Evolutionary conservation across 2,888 invertebrate species (phyloP), one percentile per base, ranked within the genome.

Genomic region (Caradrina clavipalpis): DNA sequence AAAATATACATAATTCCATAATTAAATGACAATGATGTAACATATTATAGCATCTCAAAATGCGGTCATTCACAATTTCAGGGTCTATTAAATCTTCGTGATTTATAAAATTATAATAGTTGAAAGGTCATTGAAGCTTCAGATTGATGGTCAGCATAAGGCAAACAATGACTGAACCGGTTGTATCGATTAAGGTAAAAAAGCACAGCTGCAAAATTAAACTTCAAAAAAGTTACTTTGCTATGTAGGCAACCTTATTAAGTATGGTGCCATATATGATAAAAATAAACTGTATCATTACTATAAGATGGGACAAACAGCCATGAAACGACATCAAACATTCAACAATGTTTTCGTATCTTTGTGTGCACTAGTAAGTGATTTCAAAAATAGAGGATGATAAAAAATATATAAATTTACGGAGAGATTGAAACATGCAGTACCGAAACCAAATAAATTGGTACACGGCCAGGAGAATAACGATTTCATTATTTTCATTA

Each of bases 11-110:
- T 51, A 49, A 26, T 3, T 58, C 10, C 11, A 63, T 60, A 63
- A 21, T 58, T 55, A 51, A 59, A 65, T 59, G 10, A 4, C 53
- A 49, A 50, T 79, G 80, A 80, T 70, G 81, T 73, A 84, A 86
- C 60, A 60, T 73, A 69, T 77, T 59, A 70, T 54, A 54, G 49
- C 73, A 69, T 67, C 56, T 81, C 56, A 59, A 61, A 63, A 72
- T 63, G 53, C 66, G 63, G 67, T 72, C 65, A 63, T 67, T 69
- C 51, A 68, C 21, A 61, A 21, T 49, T 69, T 77, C 77, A 80
- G 76, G 80, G 77, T 81, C 71, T 61, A 71, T 53, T 69, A 71
- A 59, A 66, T 61, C 53, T 59, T 53, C 51, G 19, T 59, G 19
- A 51, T 53, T 59, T 67, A 58, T 60, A 42, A 39, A 69, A 55